These are phyloP conservation scores for Lithodes maja DNA, from an alignment of 2,888 invertebrate genomes.

Conservation along the genomic window DNA sequence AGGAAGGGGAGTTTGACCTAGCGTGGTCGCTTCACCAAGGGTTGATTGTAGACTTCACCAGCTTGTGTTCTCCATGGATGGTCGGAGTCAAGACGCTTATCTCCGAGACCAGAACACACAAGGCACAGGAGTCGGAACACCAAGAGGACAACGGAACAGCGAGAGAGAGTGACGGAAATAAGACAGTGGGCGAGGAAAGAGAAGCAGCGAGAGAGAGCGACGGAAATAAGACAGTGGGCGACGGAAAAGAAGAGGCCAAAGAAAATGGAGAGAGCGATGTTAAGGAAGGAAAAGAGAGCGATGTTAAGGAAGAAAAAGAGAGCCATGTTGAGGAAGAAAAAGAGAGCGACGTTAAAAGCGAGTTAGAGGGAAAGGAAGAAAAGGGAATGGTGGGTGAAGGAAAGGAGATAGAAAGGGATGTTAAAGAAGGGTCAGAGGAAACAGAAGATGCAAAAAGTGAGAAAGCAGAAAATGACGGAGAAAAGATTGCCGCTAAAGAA, in stretches of 20 bases:
- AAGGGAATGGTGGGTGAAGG: too few species aligned
- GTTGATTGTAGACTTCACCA: conserved; percentile 65
- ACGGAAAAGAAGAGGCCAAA: neutral
- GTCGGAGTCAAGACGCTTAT: conserved; percentile 59
- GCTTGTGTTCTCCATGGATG: conserved; percentile 64
- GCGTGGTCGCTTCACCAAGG: conserved; percentile 64
- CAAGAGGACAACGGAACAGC: too few species aligned
- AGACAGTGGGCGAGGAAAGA: too few species aligned
- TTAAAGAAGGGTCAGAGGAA: too few species aligned
- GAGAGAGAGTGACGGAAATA: too few species aligned
- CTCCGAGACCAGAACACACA: conserved; percentile 23
- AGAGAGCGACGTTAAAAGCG: neutral
- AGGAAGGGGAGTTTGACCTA: conserved; percentile 17
- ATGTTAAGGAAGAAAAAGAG: neutral
- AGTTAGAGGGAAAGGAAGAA: neutral
- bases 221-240: too few species aligned
- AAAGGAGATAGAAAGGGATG: too few species aligned
- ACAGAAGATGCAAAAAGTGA: too few species aligned
- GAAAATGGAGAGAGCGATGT: neutral
- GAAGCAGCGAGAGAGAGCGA: too few species aligned
- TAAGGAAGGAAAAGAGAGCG: neutral
- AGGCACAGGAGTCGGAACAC: neutral
- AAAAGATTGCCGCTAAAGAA: too few species aligned
- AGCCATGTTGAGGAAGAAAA: neutral
- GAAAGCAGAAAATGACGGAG: too few species aligned